A percentile compares a stretch with the other conserved stretches of the same genome.
Evolutionary conservation across 2,888 invertebrate genomes (phyloP).

Genomic region (Caenorhabditis macrosperma): DNA sequence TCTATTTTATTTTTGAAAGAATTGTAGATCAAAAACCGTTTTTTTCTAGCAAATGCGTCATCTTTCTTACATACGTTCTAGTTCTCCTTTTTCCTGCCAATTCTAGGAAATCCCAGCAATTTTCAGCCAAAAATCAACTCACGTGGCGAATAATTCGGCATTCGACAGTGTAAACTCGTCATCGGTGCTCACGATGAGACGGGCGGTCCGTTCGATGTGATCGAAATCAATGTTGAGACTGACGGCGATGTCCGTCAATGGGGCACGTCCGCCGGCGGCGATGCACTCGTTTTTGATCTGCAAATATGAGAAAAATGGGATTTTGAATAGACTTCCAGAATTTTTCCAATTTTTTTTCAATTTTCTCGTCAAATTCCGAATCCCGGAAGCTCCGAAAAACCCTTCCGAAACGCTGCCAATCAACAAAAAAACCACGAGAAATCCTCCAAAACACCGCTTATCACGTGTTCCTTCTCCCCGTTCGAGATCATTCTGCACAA

Average conservation of each 20-base stretch:
- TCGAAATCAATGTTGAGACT: constrained; percentile 91
- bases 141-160: constrained; percentile 90
- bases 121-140: constrained; percentile 17
- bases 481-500: too few species aligned
- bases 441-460: too few species aligned
- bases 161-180: constrained; percentile 87
- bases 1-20: not conserved
- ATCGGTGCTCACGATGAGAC: constrained; percentile 85
- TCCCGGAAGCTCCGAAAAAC: not conserved
- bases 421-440: too few species aligned
- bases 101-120: not conserved
- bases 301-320: constrained; percentile 10
- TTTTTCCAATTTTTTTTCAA: not conserved
- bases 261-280: constrained; percentile 86
- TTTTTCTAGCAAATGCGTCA: too few species aligned
- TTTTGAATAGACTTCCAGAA: too few species aligned
- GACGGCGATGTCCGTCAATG: constrained; percentile 91
- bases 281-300: constrained; percentile 76
- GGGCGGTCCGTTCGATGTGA: constrained; percentile 86
- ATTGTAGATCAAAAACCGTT: too few species aligned
- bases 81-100: too few species aligned
- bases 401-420: not conserved
- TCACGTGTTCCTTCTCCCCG: too few species aligned
- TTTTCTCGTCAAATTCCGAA: not conserved
- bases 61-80: too few species aligned